phyloP scores from a whole-genome alignment of 2,797 vertebrate genomes.

The Thripadectes ignobilis region DNA sequence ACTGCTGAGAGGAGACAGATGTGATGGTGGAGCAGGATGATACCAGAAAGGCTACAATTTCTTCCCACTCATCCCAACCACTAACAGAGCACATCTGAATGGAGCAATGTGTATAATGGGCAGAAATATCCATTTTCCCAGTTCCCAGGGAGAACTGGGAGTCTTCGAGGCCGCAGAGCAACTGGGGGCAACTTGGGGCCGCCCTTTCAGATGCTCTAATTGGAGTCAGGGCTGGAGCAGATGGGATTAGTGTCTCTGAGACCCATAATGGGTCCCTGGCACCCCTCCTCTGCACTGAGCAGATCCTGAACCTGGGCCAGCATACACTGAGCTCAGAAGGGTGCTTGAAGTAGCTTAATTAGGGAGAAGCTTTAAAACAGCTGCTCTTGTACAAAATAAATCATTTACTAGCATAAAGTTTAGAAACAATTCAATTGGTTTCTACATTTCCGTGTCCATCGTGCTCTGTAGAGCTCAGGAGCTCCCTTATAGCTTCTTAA shows the following conservation, averaged over 20 bases:
- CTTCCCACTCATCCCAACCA: background rate
- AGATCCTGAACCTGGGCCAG: background rate
- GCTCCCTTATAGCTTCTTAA: background rate
- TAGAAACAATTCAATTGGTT: background rate
- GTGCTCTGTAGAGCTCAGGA: background rate
- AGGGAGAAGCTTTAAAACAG: background rate
- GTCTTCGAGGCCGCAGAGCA: background rate
- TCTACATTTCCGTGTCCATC: background rate
- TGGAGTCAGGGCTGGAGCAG: background rate
- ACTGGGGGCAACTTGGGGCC: background rate
- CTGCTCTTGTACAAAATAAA: background rate
- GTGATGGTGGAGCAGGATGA: background rate
- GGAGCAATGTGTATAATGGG: background rate
- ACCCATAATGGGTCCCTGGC: background rate
- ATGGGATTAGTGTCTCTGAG: background rate
- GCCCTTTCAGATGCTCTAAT: background rate
- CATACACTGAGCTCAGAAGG: background rate
- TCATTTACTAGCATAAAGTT: background rate
- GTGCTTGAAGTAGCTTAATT: constrained; percentile 14
- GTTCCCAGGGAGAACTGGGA: background rate
- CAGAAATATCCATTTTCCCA: background rate
- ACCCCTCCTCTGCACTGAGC: background rate
- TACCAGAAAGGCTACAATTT: background rate
- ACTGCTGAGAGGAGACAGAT: background rate
- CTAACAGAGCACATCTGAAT: background rate